phyloP scores from a whole-genome alignment of 2,113 vertebrate genomes.

The Solea solea region DNA sequence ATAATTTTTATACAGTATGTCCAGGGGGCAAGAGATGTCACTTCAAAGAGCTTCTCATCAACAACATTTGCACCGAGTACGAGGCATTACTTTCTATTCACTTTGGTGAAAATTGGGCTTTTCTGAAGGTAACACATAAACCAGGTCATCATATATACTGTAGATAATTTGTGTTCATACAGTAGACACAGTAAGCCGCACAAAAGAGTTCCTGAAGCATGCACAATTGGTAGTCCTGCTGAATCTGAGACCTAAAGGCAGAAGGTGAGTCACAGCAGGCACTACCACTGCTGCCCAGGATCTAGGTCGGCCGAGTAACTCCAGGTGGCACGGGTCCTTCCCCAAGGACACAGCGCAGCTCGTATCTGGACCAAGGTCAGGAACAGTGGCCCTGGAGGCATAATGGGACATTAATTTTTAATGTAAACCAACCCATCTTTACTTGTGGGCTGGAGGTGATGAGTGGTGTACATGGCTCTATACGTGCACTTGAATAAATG shows the following conservation, averaged over 20 bases:
- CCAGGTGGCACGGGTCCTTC: conserved; percentile 70
- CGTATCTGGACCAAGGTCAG: conserved; percentile 77
- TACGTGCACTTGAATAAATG: conserved; percentile 24
- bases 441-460: conserved; percentile 67
- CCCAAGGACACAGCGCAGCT: conserved; percentile 53
- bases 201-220: conserved; percentile 30
- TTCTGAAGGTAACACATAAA: conserved; percentile 29
- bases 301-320: conserved; percentile 78
- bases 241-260: conserved; percentile 69
- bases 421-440: conserved; percentile 77
- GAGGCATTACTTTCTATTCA: not conserved
- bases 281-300: conserved; percentile 60
- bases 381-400: conserved; percentile 57
- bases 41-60: conserved; percentile 15
- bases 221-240: conserved; percentile 28
- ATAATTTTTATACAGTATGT: not conserved
- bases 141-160: conserved; percentile 53
- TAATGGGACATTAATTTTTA: conserved; percentile 77
- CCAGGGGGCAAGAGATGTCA: not conserved
- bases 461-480: conserved; percentile 62
- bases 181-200: conserved; percentile 27
- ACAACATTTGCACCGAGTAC: conserved; percentile 12
- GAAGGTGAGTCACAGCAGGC: conserved; percentile 75
- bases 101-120: conserved; percentile 6
- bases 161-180: conserved; percentile 35